Base-by-base conservation (phyloP, 2,113 vertebrate genomes). In the Hippocampus comes region DNA sequence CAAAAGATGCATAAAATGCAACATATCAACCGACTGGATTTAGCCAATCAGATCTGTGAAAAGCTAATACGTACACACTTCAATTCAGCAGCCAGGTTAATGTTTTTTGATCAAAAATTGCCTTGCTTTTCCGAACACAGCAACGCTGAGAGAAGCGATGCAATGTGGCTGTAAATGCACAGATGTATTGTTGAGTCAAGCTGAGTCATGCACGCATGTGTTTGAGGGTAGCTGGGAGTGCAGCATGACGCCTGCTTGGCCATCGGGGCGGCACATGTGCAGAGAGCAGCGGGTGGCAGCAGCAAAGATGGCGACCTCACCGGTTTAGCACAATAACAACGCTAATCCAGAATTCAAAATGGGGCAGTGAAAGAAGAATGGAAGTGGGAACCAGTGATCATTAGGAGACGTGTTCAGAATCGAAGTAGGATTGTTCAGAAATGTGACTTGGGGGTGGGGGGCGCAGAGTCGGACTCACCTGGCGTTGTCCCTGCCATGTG, bases 401-500 rank as follows among this genome's bases (percentile, higher is more conserved):
- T 34, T 8, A 12, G 34, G 34, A 38, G 34, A 38, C 34, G 34
- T 38, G 5, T 38, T 38, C 30, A 34, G 30, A 34, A 34, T 34
- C 30, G 30, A 34, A 34, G 6, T 11, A 46, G 18, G 56, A 10
- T 59, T 25, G 56, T 27, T 30, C 15, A 18, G 6, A 61, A 61
- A 18, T 59, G 11, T 61, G 18, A 48, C 42, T 30, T 4, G 21
- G 30, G 59, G 70, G 2, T 38, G 21, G 30, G 59, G 70, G 2
- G 6, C 30, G 5, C 34, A 38, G 34, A 49, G 27, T 59, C 5
- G 2, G 20, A 17, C 70, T 82, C 91, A 99, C 97, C 97, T 95
- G 75, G 97, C 96, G 0, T 99, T 99, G 90, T 99, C 97, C 78
- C 97, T 94, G 74, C 97, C 97, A 0, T 99, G 97, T 1, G 97